phyloP scores from a whole-genome alignment of 37 sponge, comb jelly and placozoan genomes.

The Eunapius fragilis region DNA sequence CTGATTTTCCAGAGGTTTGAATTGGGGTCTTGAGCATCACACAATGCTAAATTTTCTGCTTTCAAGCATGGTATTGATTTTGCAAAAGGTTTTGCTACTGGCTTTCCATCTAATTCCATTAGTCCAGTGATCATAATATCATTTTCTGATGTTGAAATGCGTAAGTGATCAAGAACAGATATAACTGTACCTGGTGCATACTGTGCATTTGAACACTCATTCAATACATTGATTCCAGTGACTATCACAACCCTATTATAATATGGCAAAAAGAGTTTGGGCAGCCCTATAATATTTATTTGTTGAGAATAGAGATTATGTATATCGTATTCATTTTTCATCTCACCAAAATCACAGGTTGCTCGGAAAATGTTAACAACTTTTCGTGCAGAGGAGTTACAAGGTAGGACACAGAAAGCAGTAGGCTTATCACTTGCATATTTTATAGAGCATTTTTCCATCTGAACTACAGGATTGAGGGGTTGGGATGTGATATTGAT shows the following conservation, averaged over 20 bases:
- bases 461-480: background rate
- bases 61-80: background rate
- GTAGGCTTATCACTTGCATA: background rate
- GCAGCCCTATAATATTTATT: background rate
- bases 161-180: too few relatives aligned
- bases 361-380: background rate
- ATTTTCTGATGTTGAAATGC: background rate
- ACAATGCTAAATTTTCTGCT: background rate
- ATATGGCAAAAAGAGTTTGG: too few relatives aligned
- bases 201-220: too few relatives aligned
- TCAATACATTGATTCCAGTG: too few relatives aligned
- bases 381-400: background rate
- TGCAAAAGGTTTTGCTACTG: background rate
- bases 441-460: background rate
- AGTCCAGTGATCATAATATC: slow-evolving; percentile 4
- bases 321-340: background rate
- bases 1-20: background rate
- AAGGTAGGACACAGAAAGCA: slow-evolving; percentile 10
- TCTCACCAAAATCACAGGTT: background rate
- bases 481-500: background rate
- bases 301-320: background rate
- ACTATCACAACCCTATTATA: too few relatives aligned
- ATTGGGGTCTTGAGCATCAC: background rate
- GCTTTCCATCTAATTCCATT: slow-evolving; percentile 4
- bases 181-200: too few relatives aligned